Evolutionary conservation across 1,140 invertebrate genomes (phyloP).

Genomic region (Paracyclopina nana): DNA sequence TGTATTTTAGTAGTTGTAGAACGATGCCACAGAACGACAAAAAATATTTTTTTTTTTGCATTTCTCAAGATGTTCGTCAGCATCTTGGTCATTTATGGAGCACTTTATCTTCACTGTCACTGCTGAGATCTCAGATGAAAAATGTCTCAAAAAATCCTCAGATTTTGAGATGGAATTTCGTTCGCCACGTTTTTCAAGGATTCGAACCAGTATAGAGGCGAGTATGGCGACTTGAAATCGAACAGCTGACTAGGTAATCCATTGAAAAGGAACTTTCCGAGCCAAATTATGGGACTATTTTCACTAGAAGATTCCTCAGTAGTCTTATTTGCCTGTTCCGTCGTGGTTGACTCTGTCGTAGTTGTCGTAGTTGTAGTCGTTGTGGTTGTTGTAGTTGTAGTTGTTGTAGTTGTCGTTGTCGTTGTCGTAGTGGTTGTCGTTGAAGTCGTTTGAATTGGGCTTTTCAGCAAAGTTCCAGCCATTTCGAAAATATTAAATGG

Average conservation of each 20-base stretch:
- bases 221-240: slow-evolving; percentile 11
- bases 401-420: slow-evolving; percentile 7
- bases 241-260: slow-evolving; percentile 1
- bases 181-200: slow-evolving; percentile 11
- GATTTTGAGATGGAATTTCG: no score
- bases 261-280: slow-evolving; percentile 10
- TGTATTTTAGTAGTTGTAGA: no score
- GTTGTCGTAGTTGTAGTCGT: background rate
- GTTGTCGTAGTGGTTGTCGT: background rate
- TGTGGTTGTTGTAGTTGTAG: slow-evolving; percentile 8
- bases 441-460: background rate
- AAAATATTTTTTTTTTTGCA: no score
- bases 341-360: background rate
- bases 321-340: background rate
- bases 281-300: slow-evolving; percentile 12
- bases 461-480: background rate
- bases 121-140: no score
- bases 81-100: no score
- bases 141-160: no score
- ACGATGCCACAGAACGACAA: no score
- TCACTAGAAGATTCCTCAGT: no score
- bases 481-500: slow-evolving; percentile 2
- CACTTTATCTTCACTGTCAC: no score
- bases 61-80: no score
- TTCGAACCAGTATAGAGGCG: slow-evolving; percentile 6